These are phyloP conservation scores for Paramuricea clavata DNA, from an alignment of 92 coral and sea anemone genomes.

Conservation along the genomic window DNA sequence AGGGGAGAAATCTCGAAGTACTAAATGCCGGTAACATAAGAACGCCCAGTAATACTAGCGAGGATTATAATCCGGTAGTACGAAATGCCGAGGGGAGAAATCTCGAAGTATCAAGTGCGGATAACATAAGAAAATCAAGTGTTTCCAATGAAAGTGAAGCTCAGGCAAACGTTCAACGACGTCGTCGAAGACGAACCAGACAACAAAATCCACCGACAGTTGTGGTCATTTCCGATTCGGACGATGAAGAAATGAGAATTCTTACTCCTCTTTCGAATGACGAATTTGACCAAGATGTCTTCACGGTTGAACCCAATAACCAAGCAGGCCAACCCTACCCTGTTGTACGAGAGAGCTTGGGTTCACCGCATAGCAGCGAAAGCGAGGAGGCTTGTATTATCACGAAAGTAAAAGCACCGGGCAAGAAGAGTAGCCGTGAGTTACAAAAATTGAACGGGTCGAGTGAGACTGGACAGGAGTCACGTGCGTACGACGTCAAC, in stretches of 20 bases:
- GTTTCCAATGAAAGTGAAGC: too few species aligned
- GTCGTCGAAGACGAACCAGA: too few species aligned
- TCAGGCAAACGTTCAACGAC: neutral
- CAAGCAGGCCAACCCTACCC: neutral
- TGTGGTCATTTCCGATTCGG: slow-evolving; percentile 35
- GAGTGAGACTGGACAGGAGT: neutral
- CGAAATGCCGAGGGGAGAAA: neutral
- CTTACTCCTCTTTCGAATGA: neutral
- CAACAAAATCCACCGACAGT: neutral
- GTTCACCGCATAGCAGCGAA: neutral
- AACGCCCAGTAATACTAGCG: neutral
- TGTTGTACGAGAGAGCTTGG: neutral
- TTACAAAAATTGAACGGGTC: neutral
- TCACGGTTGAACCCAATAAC: neutral
- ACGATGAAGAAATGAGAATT: neutral
- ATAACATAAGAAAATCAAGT: neutral
- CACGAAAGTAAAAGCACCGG: neutral
- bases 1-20: neutral
- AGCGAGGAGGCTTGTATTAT: neutral
- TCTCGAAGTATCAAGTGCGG: neutral
- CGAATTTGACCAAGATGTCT: slow-evolving; percentile 2
- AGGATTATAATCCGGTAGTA: neutral
- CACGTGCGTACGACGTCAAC: neutral
- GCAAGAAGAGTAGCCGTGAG: neutral
- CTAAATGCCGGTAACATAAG: neutral